These are phyloP conservation scores for Drosophila birchii DNA, from an alignment of 2,888 invertebrate species.

Conservation along the genomic window DNA sequence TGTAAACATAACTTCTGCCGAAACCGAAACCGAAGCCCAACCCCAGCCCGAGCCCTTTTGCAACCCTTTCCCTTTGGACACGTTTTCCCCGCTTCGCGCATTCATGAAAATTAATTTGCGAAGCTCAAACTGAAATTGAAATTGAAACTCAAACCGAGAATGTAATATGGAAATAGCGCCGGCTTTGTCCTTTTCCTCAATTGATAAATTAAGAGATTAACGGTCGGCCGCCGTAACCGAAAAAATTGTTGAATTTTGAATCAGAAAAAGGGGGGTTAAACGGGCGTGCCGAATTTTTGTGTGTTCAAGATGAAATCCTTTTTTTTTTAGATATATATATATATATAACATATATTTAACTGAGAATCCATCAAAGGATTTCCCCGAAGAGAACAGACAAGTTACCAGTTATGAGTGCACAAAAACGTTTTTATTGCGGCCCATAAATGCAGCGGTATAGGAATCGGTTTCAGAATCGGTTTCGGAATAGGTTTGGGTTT, in stretches of 20 bases:
- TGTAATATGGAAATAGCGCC: conserved; percentile 10
- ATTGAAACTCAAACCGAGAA: conserved; percentile 34
- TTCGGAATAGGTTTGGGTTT: conserved; percentile 19
- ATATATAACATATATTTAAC: not conserved
- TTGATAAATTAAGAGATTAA: conserved; percentile 83
- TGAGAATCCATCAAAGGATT: conserved; percentile 41
- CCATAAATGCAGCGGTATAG: conserved; percentile 53
- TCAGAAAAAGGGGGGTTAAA: conserved; percentile 50
- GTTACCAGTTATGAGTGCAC: conserved; percentile 45
- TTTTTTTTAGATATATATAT: not conserved
- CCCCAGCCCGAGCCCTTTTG: conserved; percentile 38
- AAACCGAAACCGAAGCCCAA: conserved; percentile 33
- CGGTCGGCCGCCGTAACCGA: conserved; percentile 64
- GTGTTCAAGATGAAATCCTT: conserved; percentile 53
- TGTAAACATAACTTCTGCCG: conserved; percentile 63
- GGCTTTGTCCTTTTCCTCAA: conserved; percentile 43
- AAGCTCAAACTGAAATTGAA: conserved; percentile 65
- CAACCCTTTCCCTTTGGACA: conserved; percentile 57
- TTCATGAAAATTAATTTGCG: conserved; percentile 82
- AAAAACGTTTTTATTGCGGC: conserved; percentile 55
- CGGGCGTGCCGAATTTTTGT: conserved; percentile 71
- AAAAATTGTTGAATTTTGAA: conserved; percentile 10
- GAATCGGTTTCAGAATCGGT: conserved; percentile 33
- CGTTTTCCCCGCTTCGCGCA: conserved; percentile 68
- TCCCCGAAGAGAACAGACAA: conserved; percentile 31